These are phyloP conservation scores for Morbakka virulenta DNA, from an alignment of 30 jellyfish, hydroid and myxozoan species.

Conservation along the genomic window DNA sequence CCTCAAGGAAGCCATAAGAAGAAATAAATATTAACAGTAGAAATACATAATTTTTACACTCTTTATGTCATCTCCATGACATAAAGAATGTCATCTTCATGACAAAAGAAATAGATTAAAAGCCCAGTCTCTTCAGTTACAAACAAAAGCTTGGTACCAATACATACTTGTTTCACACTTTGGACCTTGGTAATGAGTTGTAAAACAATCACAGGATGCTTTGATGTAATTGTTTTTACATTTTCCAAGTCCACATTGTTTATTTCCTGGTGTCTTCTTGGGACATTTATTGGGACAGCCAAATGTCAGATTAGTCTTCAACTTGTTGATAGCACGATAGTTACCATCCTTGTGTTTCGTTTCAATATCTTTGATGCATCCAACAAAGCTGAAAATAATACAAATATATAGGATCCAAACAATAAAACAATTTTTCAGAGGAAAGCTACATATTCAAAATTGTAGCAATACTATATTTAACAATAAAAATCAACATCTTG, in stretches of 20 bases:
- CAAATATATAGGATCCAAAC: neutral
- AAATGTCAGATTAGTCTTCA: neutral
- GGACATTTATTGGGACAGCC: neutral
- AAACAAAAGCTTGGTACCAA: too few species aligned
- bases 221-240: neutral
- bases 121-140: too few species aligned
- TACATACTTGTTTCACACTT: neutral
- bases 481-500: too few species aligned
- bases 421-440: too few species aligned
- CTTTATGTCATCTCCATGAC: too few species aligned
- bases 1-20: too few species aligned
- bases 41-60: too few species aligned
- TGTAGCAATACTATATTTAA: too few species aligned
- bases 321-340: neutral
- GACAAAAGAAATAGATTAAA: too few species aligned
- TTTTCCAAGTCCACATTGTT: neutral
- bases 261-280: neutral
- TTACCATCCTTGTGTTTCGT: neutral
- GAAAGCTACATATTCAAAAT: too few species aligned
- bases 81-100: too few species aligned
- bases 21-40: too few species aligned
- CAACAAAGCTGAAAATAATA: neutral
- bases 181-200: neutral
- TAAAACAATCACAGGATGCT: neutral
- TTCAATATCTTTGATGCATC: neutral